Base-by-base conservation (phyloP, 64 coral and sea anemone genomes). In the Porites lutea region DNA sequence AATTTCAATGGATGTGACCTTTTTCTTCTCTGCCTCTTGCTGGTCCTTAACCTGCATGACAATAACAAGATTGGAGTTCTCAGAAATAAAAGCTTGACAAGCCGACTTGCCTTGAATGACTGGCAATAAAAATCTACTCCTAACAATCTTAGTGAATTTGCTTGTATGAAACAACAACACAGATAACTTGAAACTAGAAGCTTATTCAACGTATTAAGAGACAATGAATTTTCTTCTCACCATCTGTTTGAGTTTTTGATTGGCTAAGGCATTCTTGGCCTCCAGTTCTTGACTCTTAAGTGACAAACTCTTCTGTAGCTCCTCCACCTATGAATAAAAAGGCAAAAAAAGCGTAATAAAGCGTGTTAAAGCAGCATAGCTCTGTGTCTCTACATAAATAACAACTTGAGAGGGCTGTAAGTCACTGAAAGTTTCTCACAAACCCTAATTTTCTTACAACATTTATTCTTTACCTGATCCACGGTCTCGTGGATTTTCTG, bases 221-320 rank as follows among this genome's bases (percentile, higher is more conserved):
- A 13, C 20, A 23, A 73, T 43, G 15, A 8, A 73, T 73, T 73
- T 73, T 10, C 7, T 73, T 73, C 89, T 50, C 72, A 99, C 97
- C 97, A 99, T 99, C 70, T 99, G 97, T 79, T 99, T 99, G 19
- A 99, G 91, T 86, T 99, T 99, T 57, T 99, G 97, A 69, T 99
- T 99, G 9, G 97, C 97, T 13, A 99, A 77, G 47, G 97, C 91
- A 65, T 99, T 99, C 92, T 99, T 99, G 27, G 97, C 97, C 62
- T 99, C 97, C 15, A 99, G 84, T 53, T 99, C 97, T 72, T 99
- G 97, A 65, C 97, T 99, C 79, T 99, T 99, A 2, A 99, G 94
- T 37, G 97, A 99, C 75, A 99, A 65, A 72, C 97, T 99, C 74
- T 96, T 94, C 79, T 99, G 97, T 2, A 99, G 92, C 65, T 96